Evolutionary conservation across 2,113 vertebrate genomes (phyloP), one percentile per base, ranked within the genome.

Genomic region (Melanotaenia duboulayi): DNA sequence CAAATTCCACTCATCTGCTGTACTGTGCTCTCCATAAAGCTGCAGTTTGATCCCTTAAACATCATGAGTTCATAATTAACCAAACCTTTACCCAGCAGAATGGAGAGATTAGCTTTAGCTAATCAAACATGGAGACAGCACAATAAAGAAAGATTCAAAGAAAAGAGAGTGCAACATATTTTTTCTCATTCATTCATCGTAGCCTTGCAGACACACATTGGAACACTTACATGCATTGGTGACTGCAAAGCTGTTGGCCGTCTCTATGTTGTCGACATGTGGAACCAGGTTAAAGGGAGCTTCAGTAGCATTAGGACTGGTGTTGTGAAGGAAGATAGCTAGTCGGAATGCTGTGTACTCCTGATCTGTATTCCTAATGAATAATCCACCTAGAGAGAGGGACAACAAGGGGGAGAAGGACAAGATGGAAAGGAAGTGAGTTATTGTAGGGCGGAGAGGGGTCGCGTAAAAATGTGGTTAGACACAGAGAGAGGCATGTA

Each of bases 281-380:
- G 98, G 97, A 85, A 99, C 96, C 95, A 99, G 94, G 95, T 98
- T 99, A 92, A 99, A 99, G 83, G 97, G 97, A 77, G 98, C 97
- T 95, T 99, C 97, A 0, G 97, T 98, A 59, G 96, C 97, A 78
- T 99, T 99, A 56, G 98, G 98, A 91, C 97, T 99, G 93, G 97
- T 99, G 92, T 99, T 99, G 94, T 99, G 98, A 84, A 99, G 96
- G 94, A 99, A 99, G 93, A 99, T 99, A 73, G 97, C 97, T 92
- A 99, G 93, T 80, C 97, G 96, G 85, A 99, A 99, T 72, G 97
- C 97, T 71, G 97, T 99, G 87, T 99, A 99, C 93, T 99, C 98
- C 96, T 99, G 98, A 95, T 99, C 98, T 82, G 97, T 99, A 94
- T 99, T 98, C 94, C 97, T 95, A 94, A 99, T 99, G 95, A 99